These are phyloP conservation scores for Parasteatoda lunata DNA, from an alignment of 2,888 invertebrate species.

Conservation along the genomic window DNA sequence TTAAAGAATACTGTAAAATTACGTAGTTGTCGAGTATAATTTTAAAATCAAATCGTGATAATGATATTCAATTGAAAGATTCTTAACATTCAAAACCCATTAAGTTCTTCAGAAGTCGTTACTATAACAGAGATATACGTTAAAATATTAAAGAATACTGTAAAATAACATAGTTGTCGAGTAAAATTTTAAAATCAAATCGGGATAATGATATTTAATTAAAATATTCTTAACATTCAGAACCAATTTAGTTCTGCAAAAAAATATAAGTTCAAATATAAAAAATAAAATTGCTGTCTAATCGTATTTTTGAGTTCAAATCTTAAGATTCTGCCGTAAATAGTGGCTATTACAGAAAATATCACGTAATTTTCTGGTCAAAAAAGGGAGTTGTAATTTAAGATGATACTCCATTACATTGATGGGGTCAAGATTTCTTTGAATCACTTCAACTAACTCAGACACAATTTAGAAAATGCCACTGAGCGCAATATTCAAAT, in stretches of 20 bases:
- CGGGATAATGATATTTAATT: too few relatives aligned
- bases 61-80: too few relatives aligned
- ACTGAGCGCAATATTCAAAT: conserved; percentile 50
- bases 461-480: conserved; percentile 36
- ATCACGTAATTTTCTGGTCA: conserved; percentile 55
- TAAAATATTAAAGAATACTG: neutral
- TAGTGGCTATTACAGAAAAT: conserved; percentile 55
- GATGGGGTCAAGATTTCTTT: conserved; percentile 53
- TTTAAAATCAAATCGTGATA: too few relatives aligned
- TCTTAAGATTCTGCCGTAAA: conserved; percentile 44
- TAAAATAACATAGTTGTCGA: too few relatives aligned
- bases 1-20: too few relatives aligned
- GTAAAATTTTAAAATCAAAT: too few relatives aligned
- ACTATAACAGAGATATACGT: neutral
- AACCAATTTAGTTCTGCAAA: neutral
- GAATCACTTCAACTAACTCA: conserved; percentile 8
- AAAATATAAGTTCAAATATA: conserved; percentile 41
- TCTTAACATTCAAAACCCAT: neutral
- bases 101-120: conserved; percentile 4
- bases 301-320: conserved; percentile 36
- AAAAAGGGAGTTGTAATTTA: conserved; percentile 45
- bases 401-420: conserved; percentile 51
- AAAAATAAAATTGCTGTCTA: conserved; percentile 55
- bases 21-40: too few relatives aligned
- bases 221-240: too few relatives aligned